These are phyloP conservation scores for Natrix natrix DNA, from an alignment of 2,797 vertebrate species.

Conservation along the genomic window DNA sequence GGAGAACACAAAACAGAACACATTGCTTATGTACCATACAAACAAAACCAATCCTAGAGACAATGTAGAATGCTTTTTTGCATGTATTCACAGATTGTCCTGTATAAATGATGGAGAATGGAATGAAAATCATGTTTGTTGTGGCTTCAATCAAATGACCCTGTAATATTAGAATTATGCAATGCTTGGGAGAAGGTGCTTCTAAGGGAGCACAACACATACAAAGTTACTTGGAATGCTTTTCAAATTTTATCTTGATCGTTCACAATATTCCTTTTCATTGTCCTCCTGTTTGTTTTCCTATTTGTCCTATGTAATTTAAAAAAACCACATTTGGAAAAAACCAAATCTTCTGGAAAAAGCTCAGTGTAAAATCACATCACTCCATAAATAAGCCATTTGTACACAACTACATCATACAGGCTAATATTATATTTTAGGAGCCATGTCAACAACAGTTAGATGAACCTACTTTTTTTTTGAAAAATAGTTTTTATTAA, in stretches of 20 bases:
- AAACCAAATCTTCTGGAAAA: not conserved
- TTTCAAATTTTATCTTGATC: not conserved
- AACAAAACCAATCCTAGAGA: not conserved
- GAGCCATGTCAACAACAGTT: no score
- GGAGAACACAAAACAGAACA: not conserved
- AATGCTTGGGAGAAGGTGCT: not conserved
- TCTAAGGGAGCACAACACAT: not conserved
- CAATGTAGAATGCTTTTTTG: not conserved
- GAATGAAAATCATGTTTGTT: not conserved
- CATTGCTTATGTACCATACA: not conserved
- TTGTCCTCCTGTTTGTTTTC: not conserved
- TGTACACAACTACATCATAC: not conserved
- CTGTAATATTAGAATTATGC: not conserved
- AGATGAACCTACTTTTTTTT: not conserved
- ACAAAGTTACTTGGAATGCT: not conserved
- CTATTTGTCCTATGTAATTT: not conserved
- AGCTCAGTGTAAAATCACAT: not conserved
- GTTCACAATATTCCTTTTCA: not conserved
- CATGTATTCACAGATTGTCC: not conserved
- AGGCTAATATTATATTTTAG: not conserved
- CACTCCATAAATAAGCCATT: not conserved
- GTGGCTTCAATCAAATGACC: not conserved
- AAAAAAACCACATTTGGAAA: not conserved
- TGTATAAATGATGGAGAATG: not conserved
- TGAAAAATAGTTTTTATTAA: no score